Base-by-base conservation (phyloP, 2,797 vertebrate species). In the Huso huso region DNA sequence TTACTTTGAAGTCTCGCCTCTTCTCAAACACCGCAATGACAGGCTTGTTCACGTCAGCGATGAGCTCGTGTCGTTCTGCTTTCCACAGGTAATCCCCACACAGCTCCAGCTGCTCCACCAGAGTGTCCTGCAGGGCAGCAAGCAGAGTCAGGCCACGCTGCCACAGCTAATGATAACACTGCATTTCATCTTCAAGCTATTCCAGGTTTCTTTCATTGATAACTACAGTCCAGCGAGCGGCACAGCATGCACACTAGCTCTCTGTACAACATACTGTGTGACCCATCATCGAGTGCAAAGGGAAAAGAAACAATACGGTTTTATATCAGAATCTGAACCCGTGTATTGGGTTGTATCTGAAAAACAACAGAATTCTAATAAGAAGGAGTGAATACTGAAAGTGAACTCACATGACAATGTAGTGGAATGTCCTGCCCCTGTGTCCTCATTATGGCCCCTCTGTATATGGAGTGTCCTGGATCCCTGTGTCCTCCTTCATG, bases 371-470 rank as follows among this genome's bases (percentile, higher is more conserved):
- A 37, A 37, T 37, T 37, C 37, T 37, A 37, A 37, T 37, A 5
- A 37, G 37, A 37, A 37, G 3, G 37, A 37, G 37, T 37, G 37
- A 37, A 37, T 37, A 37, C 3, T 37, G 37, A 37, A 37, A 37
- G 37, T 37, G 37, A n/a, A n/a, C 59, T 61, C 59, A 3, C 59
- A n/a, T 7, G 2, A 8, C 10, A n/a, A 61, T 10, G 7, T n/a
- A 61, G 58, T n/a, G 13, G 15, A 37, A 4, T 37, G 37, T n/a
- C 5, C 37, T 37, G 37, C 37, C 37, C 97, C 97, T 0, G 93
- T 89, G 77, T 99, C 97, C 75, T 99, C 96, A 78, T 99, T 99
- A 99, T 99, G 70, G 94, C 96, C 1, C 97, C 95, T 99, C 97
- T 9, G 93, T 98, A 68, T 98, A 99, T 0, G 95, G 94, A 0